Conservation (phyloP, 2,888 invertebrate genomes). For the Drosophila fulvimacula region DNA sequence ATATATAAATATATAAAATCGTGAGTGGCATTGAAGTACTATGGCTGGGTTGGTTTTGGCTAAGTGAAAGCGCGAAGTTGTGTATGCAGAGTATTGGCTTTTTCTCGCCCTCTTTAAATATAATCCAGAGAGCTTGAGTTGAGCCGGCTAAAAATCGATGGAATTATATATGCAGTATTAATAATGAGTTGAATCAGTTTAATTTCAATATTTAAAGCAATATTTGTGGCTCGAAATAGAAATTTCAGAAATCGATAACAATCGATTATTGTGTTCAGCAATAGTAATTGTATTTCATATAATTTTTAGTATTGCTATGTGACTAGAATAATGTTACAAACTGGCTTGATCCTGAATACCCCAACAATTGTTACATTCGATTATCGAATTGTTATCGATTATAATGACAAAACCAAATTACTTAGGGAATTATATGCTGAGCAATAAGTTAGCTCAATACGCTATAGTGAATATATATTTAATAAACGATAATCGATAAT, state of each 20-base stretch:
- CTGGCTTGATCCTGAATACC: neutral
- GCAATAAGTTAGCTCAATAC: too few relatives aligned
- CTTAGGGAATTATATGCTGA: too few relatives aligned
- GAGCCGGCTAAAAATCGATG: neutral
- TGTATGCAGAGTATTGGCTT: neutral
- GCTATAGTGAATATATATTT: too few relatives aligned
- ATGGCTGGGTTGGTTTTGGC: neutral
- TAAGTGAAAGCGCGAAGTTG: constrained; percentile 1
- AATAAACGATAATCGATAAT: neutral
- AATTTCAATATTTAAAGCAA: neutral
- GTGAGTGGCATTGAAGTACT: constrained; percentile 6
- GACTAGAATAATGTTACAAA: too few relatives aligned
- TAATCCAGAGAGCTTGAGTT: neutral
- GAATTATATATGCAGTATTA: too few relatives aligned
- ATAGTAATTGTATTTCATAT: too few relatives aligned
- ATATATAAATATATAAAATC: neutral
- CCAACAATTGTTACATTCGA: neutral
- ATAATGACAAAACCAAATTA: too few relatives aligned
- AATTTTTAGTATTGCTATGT: too few relatives aligned
- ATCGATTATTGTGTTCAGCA: neutral
- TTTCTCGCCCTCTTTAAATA: neutral
- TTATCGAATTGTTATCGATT: neutral
- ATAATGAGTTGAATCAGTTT: neutral
- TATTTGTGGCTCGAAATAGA: neutral
- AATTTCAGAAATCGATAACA: neutral